Evolutionary conservation across 2,888 invertebrate genomes (phyloP).

Genomic region (Thysanoteuthis rhombus): DNA sequence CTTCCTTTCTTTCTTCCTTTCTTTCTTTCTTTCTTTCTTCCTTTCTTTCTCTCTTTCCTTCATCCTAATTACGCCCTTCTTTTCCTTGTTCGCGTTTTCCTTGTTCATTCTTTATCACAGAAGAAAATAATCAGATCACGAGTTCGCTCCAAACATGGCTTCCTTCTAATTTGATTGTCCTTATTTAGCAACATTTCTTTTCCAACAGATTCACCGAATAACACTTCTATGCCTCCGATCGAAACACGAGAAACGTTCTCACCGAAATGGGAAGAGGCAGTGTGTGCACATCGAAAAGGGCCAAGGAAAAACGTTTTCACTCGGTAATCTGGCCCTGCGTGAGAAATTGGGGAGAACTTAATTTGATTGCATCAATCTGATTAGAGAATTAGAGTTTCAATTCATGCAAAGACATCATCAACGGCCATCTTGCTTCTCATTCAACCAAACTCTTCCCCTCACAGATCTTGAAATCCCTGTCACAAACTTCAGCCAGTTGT

Average conservation of each 20-base stretch:
- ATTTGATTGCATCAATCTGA: background rate
- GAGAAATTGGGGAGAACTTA: background rate
- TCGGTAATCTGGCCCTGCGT: background rate
- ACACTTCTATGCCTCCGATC: background rate
- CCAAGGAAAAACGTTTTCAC: background rate
- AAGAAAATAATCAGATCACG: background rate
- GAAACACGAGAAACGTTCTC: background rate
- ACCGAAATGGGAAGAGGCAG: background rate
- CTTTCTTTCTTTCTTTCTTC: background rate
- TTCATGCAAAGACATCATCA: background rate
- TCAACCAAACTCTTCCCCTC: background rate
- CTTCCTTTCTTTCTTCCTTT: background rate
- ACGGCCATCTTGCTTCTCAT: background rate
- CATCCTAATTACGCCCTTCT: background rate
- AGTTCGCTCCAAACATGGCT: background rate
- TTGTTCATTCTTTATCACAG: background rate
- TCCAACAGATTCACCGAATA: background rate
- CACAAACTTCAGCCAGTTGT: background rate
- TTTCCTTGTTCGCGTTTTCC: too few relatives aligned
- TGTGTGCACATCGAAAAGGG: background rate
- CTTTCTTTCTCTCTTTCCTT: background rate
- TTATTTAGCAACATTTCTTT: background rate
- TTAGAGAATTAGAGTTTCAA: background rate
- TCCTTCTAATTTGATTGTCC: background rate
- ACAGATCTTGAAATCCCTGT: background rate